Base-by-base conservation (phyloP, 2,113 vertebrate genomes). In the Chaetodon trifascialis region DNA sequence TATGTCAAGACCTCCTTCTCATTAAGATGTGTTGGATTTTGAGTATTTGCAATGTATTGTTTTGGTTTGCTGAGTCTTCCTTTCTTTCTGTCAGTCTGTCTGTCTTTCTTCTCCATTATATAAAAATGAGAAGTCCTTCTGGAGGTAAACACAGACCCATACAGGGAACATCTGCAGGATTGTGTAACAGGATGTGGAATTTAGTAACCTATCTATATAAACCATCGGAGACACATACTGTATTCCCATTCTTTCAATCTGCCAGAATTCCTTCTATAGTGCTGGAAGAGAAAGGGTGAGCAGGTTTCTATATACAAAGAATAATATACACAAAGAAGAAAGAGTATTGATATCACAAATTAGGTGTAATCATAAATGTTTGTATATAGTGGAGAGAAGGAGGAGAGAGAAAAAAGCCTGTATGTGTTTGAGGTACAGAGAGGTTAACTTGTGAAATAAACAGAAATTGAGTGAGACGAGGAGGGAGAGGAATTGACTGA, bases 161-260 rank as follows among this genome's bases (percentile, higher is more conserved):
- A 62, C 65, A 54, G 66, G 62, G 65, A 68, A 89, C 90, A 92
- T 92, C 83, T 91, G 83, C 79, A 82, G 72, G 84, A 84, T 90
- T 92, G 86, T 86, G 83, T 77, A 90, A 86, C 75, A 70, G 80
- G 84, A 89, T 84, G 83, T 85, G 84, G 73, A 90, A 86, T 91
- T 82, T 85, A 15, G 79, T 80, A 88, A 76, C 54, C 60, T 80
- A 62, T 84, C 67, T 87, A 84, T 86, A 83, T 86, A 86, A 84
- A 88, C 86, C 72, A 52, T 56, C 63, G 64, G 71, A 76, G 8
- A 25, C 49, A 72, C 64, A 62, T 63, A 46, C 49, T 69, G 59
- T 82, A 54, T 89, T 87, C 59, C 82, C 80, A 75, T 81, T 80
- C 58, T 77, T 40, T 23, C 36, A 67, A 8, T 49, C 71, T 68